Evolutionary conservation across 2,113 vertebrate species (phyloP), one percentile per base, ranked within the genome.

Genomic region (Erpornis zantholeuca): DNA sequence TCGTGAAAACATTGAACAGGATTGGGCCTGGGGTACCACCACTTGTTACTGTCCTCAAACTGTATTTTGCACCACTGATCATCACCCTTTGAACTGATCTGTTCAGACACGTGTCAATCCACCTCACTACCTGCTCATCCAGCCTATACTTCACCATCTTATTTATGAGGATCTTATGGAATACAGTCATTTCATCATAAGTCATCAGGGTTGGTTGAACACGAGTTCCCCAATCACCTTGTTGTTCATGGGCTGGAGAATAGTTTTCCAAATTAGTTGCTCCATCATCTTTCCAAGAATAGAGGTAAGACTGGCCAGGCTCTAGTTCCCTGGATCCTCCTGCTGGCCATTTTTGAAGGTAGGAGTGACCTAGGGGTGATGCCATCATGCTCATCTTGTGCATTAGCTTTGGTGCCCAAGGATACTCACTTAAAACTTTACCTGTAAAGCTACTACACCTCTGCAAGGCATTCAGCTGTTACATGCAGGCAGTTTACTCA

Each of bases 401-500:
- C 24, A 25, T 40, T 54, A 80, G 7, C 40, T 88, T 31, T 36
- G 9, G 16, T 47, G 33, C 9, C 38, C 23, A 64, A 3, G 0
- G 0, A 52, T 3, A n/a, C 10, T 40, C 23, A 50, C 25, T 65
- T 45, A 71, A 79, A 59, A 3, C 6, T 50, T 16, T n/a, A 13
- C 12, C 9, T n/a, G 29, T 27, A 75, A 75, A 75, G n/a, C 44
- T 50, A 45, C n/a, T 21, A n/a, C 3, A 17, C 24, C 54, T 71
- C 63, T 27, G 12, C 42, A 69, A 69, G 20, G 47, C 40, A 63
- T 14, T 15, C 23, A 38, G 31, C n/a, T 69, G 31, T 44, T 57
- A 63, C 3, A 64, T 0, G 0, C 19, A 42, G 11, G 42, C 47
- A 12, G 61, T 52, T 52, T n/a, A 65, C 17, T 61, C 6, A 65